A percentile compares a stretch with the other conserved stretches of the same genome.
These are phyloP conservation scores for Xenopus tropicalis DNA, from an alignment of 2,113 vertebrate genomes.

Conservation along the genomic window DNA sequence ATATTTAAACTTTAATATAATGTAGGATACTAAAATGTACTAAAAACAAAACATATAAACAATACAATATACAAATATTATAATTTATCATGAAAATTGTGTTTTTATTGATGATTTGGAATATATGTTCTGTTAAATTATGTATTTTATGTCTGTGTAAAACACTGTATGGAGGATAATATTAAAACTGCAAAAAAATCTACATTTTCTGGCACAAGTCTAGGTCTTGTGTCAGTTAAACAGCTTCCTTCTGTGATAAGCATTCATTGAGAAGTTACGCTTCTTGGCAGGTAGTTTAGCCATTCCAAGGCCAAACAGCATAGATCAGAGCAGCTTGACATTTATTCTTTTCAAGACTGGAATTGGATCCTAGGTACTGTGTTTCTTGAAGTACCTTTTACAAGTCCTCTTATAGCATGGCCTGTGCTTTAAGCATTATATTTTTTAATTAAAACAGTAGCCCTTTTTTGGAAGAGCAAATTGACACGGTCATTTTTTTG, in stretches of 20 bases:
- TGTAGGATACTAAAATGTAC: too few relatives aligned
- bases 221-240: constrained; percentile 39
- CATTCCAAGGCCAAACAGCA: constrained; percentile 41
- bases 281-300: constrained; percentile 43
- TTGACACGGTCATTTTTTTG: too few relatives aligned
- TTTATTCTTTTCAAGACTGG: constrained; percentile 40
- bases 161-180: constrained; percentile 29
- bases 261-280: constrained; percentile 40
- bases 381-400: constrained; percentile 33
- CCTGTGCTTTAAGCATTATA: constrained; percentile 23
- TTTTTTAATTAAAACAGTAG: too few relatives aligned
- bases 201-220: constrained; percentile 30
- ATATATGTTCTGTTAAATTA: constrained; percentile 1
- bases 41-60: too few relatives aligned
- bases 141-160: constrained; percentile 1
- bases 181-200: constrained; percentile 10
- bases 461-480: too few relatives aligned
- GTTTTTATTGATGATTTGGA: neutral
- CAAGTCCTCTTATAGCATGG: constrained; percentile 28
- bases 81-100: too few relatives aligned
- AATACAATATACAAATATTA: too few relatives aligned
- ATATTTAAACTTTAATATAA: too few relatives aligned
- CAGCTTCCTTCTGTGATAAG: constrained; percentile 41
- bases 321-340: constrained; percentile 41
- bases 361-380: constrained; percentile 39